Evolutionary conservation across 2,113 vertebrate species (phyloP).

Genomic region (Marcusenius ussheri): DNA sequence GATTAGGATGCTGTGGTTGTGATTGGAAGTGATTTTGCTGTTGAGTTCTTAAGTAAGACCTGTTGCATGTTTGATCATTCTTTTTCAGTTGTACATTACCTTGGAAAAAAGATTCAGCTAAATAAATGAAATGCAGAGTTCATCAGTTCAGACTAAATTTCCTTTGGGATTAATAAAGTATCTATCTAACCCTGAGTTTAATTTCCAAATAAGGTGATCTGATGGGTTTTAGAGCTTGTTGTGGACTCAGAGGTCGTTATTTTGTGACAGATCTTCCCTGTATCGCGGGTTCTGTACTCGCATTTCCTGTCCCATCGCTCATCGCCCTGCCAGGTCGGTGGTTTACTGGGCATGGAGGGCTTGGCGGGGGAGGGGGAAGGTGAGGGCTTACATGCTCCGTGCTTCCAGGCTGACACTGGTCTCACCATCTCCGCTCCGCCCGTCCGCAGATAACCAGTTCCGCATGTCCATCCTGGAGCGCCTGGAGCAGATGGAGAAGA

Average conservation of each 20-base stretch:
- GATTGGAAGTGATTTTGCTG: background rate
- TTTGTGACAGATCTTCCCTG: background rate
- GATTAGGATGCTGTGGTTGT: background rate
- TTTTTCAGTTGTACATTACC: background rate
- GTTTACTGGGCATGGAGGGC: background rate
- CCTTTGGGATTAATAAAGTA: too few species aligned
- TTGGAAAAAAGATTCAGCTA: background rate
- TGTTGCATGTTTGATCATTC: background rate
- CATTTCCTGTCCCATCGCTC: background rate
- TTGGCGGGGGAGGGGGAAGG: background rate
- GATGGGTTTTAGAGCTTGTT: background rate
- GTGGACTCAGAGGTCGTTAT: background rate
- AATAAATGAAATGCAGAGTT: background rate
- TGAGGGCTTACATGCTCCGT: background rate
- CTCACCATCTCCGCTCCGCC: background rate
- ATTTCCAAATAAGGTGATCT: background rate
- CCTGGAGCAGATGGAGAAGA: slow-evolving; percentile 70
- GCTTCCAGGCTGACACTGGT: background rate
- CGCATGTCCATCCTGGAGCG: slow-evolving; percentile 72
- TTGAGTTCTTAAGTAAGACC: background rate
- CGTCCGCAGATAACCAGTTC: slow-evolving; percentile 65
- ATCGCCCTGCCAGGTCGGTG: background rate
- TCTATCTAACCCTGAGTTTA: background rate
- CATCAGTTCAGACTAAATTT: background rate
- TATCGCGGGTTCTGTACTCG: background rate